A percentile compares a stretch with the other conserved stretches of the same genome.
Evolutionary conservation across 2,888 invertebrate genomes (phyloP).

Genomic region (Euphydryas editha): DNA sequence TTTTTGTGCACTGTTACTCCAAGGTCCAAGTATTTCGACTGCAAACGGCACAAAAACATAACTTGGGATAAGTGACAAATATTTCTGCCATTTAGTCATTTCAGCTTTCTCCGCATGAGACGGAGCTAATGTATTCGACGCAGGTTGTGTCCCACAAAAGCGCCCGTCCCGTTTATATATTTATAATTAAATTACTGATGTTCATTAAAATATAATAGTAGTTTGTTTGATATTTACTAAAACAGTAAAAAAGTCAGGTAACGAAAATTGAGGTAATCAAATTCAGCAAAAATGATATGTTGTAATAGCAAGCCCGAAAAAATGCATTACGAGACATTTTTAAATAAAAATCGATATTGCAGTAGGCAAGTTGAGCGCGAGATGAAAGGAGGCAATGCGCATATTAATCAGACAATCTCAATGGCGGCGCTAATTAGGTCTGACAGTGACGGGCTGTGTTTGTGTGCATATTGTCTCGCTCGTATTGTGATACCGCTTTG

Average conservation of each 20-base stretch:
- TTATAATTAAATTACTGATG: too few species aligned
- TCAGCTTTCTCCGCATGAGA: too few species aligned
- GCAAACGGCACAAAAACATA: too few species aligned
- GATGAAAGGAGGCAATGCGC: constrained; percentile 73
- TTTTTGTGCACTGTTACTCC: too few species aligned
- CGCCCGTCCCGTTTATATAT: too few species aligned
- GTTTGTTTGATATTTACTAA: not conserved
- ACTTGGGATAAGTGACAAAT: too few species aligned
- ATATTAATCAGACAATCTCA: constrained; percentile 67
- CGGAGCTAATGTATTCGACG: too few species aligned
- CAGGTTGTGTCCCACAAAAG: too few species aligned
- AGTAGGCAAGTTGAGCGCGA: constrained; percentile 45
- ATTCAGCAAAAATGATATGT: not conserved
- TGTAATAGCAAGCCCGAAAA: not conserved
- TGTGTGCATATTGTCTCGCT: constrained; percentile 67
- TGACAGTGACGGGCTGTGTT: constrained; percentile 73
- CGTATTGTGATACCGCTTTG: constrained; percentile 68
- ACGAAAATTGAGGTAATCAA: not conserved
- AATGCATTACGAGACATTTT: constrained; percentile 23
- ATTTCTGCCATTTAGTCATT: too few species aligned
- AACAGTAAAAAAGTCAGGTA: not conserved
- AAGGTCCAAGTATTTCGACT: too few species aligned
- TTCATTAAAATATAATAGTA: not conserved
- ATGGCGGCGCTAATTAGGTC: constrained; percentile 77
- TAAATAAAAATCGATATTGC: constrained; percentile 41